A percentile compares a stretch with the other conserved stretches of the same genome.
Conservation (phyloP, 2,888 invertebrate genomes). For the Linnaemya vulpina region DNA sequence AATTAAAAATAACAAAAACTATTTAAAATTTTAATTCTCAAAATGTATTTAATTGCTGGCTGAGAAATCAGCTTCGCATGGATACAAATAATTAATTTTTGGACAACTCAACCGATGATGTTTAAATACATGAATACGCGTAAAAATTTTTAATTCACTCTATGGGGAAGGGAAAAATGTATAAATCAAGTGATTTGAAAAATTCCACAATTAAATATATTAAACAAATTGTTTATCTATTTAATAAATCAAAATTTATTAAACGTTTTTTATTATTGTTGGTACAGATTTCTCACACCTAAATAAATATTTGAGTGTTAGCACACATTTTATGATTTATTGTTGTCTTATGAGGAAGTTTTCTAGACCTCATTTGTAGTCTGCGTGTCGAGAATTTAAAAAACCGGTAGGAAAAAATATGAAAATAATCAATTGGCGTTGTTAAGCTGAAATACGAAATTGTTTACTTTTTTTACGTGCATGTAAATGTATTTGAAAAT, state of each 20-base stretch:
- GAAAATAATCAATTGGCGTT: neutral
- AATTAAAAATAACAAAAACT: too few species aligned
- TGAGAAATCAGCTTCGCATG: neutral
- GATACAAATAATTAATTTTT: neutral
- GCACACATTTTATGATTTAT: neutral
- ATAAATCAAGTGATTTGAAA: neutral
- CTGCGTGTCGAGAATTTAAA: neutral
- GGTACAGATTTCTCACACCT: neutral
- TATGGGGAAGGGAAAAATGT: neutral
- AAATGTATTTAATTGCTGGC: too few species aligned
- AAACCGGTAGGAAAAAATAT: neutral
- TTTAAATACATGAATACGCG: neutral
- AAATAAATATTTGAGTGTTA: neutral
- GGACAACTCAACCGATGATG: too few species aligned
- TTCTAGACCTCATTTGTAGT: neutral
- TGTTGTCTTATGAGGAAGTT: neutral
- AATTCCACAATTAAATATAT: conserved; percentile 7
- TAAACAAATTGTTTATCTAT: conserved; percentile 4
- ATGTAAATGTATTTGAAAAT: neutral
- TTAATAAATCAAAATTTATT: neutral
- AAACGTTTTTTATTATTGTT: neutral
- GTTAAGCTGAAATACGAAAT: neutral
- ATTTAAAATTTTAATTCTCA: too few species aligned
- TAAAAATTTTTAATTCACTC: neutral
- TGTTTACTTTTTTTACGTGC: neutral